These are phyloP conservation scores for Rutilus rutilus DNA, from an alignment of 2,113 vertebrate genomes.

Conservation along the genomic window DNA sequence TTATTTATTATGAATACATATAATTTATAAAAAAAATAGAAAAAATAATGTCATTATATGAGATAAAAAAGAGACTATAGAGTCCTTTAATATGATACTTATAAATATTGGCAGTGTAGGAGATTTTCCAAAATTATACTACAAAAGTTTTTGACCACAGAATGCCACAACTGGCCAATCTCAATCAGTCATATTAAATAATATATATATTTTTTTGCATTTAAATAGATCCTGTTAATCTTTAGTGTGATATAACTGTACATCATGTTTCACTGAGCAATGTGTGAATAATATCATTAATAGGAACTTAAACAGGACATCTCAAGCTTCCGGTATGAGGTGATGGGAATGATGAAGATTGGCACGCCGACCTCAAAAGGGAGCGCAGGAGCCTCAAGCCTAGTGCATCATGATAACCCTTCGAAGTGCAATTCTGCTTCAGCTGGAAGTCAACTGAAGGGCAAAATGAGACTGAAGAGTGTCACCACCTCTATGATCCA, in stretches of 20 bases:
- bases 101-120: too few species aligned
- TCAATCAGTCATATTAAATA: too few species aligned
- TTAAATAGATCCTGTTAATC: too few species aligned
- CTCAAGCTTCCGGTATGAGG: conserved; percentile 98
- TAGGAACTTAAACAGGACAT: conserved; percentile 99
- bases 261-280: not conserved
- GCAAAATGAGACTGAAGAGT: conserved; percentile 86
- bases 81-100: too few species aligned
- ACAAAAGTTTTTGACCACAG: too few species aligned
- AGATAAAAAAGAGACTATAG: too few species aligned
- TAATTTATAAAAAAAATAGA: too few species aligned
- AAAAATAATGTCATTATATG: too few species aligned
- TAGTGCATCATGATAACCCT: conserved; percentile 79
- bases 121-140: too few species aligned
- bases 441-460: conserved; percentile 76
- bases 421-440: conserved; percentile 71
- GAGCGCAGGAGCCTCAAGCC: conserved; percentile 69
- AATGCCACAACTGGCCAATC: too few species aligned
- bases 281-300: conserved; percentile 38
- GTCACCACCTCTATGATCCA: conserved; percentile 88
- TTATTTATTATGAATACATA: too few species aligned
- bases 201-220: too few species aligned
- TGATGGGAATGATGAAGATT: conserved; percentile 90
- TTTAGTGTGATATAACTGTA: not conserved
- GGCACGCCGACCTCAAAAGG: conserved; percentile 71